Conservation (phyloP, 2,113 vertebrate species). For the Sakesphorus luctuosus region DNA sequence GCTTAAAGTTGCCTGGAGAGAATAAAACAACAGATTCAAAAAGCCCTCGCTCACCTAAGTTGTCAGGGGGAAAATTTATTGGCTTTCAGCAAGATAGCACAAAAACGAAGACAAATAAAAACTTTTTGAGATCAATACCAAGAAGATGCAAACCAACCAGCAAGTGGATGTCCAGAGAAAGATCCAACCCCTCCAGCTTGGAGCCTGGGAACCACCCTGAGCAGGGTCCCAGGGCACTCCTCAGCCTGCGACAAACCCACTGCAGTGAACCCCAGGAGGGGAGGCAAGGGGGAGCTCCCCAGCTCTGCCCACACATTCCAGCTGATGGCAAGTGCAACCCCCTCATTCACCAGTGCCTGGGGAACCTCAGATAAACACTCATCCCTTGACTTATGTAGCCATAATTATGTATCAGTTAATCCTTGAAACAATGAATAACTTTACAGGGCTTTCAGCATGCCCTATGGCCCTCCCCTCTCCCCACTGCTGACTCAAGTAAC, state of each 20-base stretch:
- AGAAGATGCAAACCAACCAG: not conserved
- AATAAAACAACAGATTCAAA: not conserved
- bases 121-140: not conserved
- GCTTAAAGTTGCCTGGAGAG: not conserved
- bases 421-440: not conserved
- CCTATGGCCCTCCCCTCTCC: not conserved
- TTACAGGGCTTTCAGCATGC: not conserved
- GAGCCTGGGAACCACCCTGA: not conserved
- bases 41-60: not conserved
- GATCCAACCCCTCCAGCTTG: not conserved
- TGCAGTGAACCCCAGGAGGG: not conserved
- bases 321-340: not conserved
- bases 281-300: not conserved
- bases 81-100: not conserved
- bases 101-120: not conserved
- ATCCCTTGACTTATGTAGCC: not conserved
- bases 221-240: not conserved
- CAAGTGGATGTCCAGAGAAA: not conserved
- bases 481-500: not conserved
- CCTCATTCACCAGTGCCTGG: not conserved
- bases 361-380: not conserved
- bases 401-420: not conserved
- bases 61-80: not conserved
- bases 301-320: not conserved
- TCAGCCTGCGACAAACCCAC: rapidly evolving